Evolutionary conservation across 1,140 invertebrate genomes (phyloP).

Genomic region (Trachelipus rathkii): DNA sequence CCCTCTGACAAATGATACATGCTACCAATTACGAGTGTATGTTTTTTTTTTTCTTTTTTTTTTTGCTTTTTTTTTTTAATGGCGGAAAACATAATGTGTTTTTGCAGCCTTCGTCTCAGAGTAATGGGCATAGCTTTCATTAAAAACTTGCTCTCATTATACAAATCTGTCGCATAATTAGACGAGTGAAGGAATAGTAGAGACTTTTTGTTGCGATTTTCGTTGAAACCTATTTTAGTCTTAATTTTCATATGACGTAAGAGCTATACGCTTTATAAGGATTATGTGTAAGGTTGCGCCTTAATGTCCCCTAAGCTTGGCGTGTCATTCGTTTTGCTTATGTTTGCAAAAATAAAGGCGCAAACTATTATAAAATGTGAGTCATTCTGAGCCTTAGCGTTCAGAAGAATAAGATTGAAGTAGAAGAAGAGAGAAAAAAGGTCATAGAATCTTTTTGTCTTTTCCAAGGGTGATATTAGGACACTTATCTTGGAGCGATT

Average conservation of each 20-base stretch:
- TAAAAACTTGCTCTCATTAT: slow-evolving; percentile 35
- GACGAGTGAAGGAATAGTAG: not conserved
- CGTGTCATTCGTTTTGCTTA: not conserved
- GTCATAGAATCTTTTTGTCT: not conserved
- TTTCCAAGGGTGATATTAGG: not conserved
- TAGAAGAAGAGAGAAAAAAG: not conserved
- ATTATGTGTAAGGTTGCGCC: not conserved
- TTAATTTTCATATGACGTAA: not conserved
- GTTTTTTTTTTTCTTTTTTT: no score
- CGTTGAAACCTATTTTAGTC: not conserved
- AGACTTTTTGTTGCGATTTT: not conserved
- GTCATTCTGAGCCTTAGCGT: not conserved
- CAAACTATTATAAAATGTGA: slow-evolving; percentile 4
- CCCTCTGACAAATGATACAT: no score
- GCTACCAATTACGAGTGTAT: no score
- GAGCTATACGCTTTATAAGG: not conserved
- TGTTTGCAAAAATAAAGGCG: slow-evolving; percentile 3
- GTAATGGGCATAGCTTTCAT: slow-evolving; percentile 21
- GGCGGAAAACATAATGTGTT: not conserved
- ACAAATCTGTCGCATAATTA: slow-evolving; percentile 35
- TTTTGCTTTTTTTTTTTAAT: slow-evolving; percentile 1
- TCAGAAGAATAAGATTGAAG: not conserved
- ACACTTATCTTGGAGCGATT: slow-evolving; percentile 3
- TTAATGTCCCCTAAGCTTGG: not conserved
- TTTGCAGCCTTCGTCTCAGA: slow-evolving; percentile 2